A percentile compares a stretch with the other conserved stretches of the same genome.
phyloP scores from a whole-genome alignment of 2,797 vertebrate genomes.

The Aplochiton taeniatus region DNA sequence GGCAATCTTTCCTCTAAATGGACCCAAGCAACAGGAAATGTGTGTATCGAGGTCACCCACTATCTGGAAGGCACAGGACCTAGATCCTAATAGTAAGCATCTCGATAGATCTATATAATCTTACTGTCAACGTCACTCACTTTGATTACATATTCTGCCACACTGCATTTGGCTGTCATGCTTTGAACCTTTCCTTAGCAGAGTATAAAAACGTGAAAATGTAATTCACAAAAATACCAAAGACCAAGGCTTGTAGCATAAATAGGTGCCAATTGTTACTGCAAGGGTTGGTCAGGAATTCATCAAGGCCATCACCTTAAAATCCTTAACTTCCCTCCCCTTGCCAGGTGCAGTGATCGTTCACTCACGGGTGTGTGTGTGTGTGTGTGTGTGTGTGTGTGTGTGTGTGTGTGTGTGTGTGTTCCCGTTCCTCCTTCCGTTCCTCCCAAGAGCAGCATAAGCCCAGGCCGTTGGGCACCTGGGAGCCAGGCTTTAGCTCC shows the following conservation, averaged over 20 bases:
- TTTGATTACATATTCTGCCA: too few relatives aligned
- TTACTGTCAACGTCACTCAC: too few relatives aligned
- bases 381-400: too few relatives aligned
- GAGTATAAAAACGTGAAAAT: too few relatives aligned
- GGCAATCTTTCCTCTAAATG: neutral
- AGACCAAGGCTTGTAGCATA: neutral
- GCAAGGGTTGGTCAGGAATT: neutral
- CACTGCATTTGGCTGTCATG: too few relatives aligned
- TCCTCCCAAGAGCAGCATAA: neutral
- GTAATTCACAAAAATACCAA: too few relatives aligned
- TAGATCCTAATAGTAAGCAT: too few relatives aligned
- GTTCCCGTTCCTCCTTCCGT: too few relatives aligned
- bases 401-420: neutral
- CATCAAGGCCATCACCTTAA: neutral
- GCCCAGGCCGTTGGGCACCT: neutral
- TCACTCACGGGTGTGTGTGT: neutral
- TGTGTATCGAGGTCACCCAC: neutral
- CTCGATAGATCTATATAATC: too few relatives aligned
- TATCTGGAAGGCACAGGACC: too few relatives aligned
- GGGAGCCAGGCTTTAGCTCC: slow-evolving; percentile 13
- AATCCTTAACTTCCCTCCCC: slow-evolving; percentile 10
- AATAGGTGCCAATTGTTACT: neutral
- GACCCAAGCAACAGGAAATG: neutral
- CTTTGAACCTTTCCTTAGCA: too few relatives aligned
- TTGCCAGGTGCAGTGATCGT: neutral